Conservation (phyloP, 2,113 vertebrate species). For the Malurus cyaneus region DNA sequence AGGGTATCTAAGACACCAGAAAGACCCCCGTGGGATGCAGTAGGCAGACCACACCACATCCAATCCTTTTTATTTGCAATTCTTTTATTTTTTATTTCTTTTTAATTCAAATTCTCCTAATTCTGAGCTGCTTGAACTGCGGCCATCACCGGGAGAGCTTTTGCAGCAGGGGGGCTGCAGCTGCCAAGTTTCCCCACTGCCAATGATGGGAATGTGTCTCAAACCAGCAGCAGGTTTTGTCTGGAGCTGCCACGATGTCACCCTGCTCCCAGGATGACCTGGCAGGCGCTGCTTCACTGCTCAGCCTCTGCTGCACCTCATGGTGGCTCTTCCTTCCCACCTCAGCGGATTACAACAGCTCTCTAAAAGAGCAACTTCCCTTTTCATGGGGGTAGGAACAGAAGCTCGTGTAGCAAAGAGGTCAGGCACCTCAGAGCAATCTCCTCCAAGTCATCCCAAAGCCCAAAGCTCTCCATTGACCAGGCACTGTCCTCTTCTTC, state of each 20-base stretch:
- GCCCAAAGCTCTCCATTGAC: neutral
- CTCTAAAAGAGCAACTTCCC: constrained; percentile 50
- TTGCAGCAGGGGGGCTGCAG: neutral
- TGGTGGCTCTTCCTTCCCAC: neutral
- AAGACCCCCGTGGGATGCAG: neutral
- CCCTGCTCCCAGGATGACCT: neutral
- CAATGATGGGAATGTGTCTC: too few species aligned
- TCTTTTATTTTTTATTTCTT: neutral
- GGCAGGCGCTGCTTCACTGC: neutral
- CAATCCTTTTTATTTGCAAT: neutral
- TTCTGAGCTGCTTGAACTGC: neutral
- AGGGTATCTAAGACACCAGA: neutral
- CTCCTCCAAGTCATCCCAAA: neutral
- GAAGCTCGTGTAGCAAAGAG: neutral
- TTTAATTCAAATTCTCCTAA: too few species aligned
- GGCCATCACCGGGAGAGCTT: fast-evolving
- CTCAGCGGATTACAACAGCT: neutral
- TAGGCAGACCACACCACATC: fast-evolving
- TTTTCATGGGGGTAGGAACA: constrained; percentile 43
- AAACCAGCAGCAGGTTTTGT: neutral
- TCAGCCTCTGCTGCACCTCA: neutral
- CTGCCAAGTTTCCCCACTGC: neutral
- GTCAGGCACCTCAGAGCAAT: neutral
- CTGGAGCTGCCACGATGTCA: fast-evolving
- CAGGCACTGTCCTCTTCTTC: neutral